Evolutionary conservation across 2,113 vertebrate genomes (phyloP).

Genomic region (Indicator maculatus): DNA sequence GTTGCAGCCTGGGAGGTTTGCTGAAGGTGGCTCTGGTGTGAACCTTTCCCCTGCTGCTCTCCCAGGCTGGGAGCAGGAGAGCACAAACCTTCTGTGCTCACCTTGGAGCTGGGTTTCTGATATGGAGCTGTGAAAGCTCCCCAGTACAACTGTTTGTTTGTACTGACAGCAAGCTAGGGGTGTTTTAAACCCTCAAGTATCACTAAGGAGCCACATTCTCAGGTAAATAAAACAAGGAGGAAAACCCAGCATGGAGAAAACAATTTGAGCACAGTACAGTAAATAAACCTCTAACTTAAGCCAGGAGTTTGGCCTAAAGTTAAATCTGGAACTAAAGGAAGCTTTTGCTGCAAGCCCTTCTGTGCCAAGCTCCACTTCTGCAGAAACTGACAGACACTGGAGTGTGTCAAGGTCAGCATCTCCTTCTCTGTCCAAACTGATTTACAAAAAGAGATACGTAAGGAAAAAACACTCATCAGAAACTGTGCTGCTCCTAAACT

Average conservation of each 20-base stretch:
- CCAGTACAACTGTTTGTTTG: rapidly evolving
- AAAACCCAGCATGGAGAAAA: background rate
- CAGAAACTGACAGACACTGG: too few relatives aligned
- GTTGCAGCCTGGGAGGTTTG: background rate
- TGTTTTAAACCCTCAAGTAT: background rate
- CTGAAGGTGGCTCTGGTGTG: rapidly evolving
- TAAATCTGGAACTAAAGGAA: background rate
- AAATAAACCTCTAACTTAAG: background rate
- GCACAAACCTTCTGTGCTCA: rapidly evolving
- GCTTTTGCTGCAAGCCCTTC: background rate
- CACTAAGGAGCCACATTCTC: background rate
- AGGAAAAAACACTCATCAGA: background rate
- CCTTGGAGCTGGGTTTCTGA: background rate
- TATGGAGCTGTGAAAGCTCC: background rate
- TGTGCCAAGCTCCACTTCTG: background rate
- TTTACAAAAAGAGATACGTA: background rate
- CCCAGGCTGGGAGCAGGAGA: background rate
- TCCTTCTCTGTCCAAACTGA: background rate
- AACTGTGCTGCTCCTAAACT: background rate
- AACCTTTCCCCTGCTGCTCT: background rate
- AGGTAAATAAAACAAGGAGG: background rate
- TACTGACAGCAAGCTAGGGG: background rate
- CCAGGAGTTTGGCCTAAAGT: background rate
- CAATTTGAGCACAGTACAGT: background rate
- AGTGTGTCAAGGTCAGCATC: background rate